Evolutionary conservation across 2,797 vertebrate species (phyloP).

Genomic region (Thamnophis elegans): DNA sequence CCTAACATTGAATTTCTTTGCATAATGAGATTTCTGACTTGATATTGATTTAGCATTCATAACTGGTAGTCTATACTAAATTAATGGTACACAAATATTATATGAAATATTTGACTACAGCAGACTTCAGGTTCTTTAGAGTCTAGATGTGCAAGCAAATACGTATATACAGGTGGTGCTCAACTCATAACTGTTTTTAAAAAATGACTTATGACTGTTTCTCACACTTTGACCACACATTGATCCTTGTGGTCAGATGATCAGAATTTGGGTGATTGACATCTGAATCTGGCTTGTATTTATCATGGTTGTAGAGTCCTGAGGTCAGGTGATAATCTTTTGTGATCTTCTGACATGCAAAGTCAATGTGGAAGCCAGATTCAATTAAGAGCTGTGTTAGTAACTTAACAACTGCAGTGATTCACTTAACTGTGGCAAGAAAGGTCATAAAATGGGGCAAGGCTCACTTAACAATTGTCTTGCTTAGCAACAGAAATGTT

Average conservation of each 20-base stretch:
- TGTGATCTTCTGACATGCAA: neutral
- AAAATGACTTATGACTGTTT: neutral
- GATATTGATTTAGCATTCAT: neutral
- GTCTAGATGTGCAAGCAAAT: neutral
- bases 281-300: neutral
- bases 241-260: neutral
- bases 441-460: neutral
- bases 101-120: neutral
- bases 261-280: neutral
- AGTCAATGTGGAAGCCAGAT: neutral
- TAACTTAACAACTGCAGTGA: neutral
- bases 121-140: neutral
- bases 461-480: neutral
- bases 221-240: neutral
- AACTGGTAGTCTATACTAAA: neutral
- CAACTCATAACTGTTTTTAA: neutral
- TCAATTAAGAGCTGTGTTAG: neutral
- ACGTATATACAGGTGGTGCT: neutral
- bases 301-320: neutral
- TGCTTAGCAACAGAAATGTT: neutral
- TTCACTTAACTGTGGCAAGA: neutral
- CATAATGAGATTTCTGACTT: neutral
- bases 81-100: neutral
- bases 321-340: neutral
- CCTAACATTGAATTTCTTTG: neutral